phyloP scores from a whole-genome alignment of 2,888 invertebrate genomes.

The Mechanitis mazaeus region DNA sequence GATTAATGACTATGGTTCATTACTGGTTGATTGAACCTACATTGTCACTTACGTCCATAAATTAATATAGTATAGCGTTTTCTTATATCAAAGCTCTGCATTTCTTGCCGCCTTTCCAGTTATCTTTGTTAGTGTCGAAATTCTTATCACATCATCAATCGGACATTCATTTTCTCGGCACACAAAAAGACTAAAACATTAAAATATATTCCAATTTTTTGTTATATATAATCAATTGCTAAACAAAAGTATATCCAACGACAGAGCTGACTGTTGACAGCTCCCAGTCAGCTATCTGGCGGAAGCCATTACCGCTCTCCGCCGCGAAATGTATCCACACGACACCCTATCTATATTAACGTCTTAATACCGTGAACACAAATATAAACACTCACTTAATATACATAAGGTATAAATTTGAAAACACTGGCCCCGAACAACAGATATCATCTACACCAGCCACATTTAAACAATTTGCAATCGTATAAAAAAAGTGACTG shows the following conservation, averaged over 20 bases:
- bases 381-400: slow-evolving; percentile 12
- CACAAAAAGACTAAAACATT: neutral
- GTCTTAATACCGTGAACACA: slow-evolving; percentile 9
- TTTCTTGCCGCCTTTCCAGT: no score
- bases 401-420: slow-evolving; percentile 7
- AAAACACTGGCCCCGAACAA: slow-evolving; percentile 2
- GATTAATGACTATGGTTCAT: no score
- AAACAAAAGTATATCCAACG: slow-evolving; percentile 20
- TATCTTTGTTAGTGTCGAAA: no score
- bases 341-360: slow-evolving; percentile 21
- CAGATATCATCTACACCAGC: slow-evolving; percentile 15
- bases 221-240: slow-evolving; percentile 22
- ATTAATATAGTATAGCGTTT: no score
- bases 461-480: slow-evolving; percentile 17
- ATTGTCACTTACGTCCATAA: no score
- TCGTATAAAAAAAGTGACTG: slow-evolving; percentile 9
- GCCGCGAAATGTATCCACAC: slow-evolving; percentile 33
- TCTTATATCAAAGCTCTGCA: no score
- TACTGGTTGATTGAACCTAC: no score
- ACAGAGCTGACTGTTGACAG: slow-evolving; percentile 33
- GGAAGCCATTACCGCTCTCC: slow-evolving; percentile 41
- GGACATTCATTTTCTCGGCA: no score
- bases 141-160: no score
- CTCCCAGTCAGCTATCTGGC: slow-evolving; percentile 39
- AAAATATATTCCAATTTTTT: neutral